Conservation (phyloP, 2,888 invertebrate species). For the Drosophila monieri region DNA sequence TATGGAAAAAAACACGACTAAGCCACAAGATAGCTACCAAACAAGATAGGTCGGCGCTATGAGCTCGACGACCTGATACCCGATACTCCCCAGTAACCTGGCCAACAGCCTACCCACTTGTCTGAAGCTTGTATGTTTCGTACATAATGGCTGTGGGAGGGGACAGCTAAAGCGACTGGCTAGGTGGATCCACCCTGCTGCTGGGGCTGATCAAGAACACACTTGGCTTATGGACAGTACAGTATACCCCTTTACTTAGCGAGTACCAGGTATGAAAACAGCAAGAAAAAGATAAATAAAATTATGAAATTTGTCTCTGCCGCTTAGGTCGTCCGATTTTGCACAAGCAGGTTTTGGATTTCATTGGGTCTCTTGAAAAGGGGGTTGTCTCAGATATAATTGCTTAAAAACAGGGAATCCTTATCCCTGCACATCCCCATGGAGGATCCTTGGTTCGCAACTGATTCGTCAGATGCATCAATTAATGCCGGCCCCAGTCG, state of each 20-base stretch:
- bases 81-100: background rate
- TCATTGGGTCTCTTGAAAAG: constrained; percentile 5
- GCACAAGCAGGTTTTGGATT: constrained; percentile 46
- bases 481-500: constrained; percentile 29
- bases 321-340: constrained; percentile 42
- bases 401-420: background rate
- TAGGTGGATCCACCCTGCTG: background rate
- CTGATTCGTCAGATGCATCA: constrained; percentile 24
- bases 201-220: background rate
- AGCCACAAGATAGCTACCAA: background rate
- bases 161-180: background rate
- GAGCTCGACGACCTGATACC: background rate
- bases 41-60: constrained; percentile 10
- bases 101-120: background rate
- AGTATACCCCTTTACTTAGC: background rate
- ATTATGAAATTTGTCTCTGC: constrained; percentile 68
- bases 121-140: background rate
- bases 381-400: background rate
- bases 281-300: constrained; percentile 37
- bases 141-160: background rate
- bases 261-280: background rate
- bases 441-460: background rate
- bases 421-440: background rate
- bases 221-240: background rate
- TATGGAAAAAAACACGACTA: constrained; percentile 7